phyloP scores from a whole-genome alignment of 1,140 invertebrate species.

The Pemphigus obesinymphae region DNA sequence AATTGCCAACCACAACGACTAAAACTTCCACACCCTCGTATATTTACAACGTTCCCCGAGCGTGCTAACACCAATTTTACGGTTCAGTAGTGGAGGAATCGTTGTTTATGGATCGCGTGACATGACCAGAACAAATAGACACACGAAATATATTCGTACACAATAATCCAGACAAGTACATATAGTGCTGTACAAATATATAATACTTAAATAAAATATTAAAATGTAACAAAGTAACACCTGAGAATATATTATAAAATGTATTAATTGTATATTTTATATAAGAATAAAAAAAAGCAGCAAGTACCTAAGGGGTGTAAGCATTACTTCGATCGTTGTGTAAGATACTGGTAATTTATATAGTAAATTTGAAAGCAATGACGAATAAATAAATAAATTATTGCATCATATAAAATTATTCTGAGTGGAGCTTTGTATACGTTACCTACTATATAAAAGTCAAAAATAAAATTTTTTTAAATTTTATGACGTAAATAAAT shows the following conservation, averaged over 20 bases:
- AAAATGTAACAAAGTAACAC: not conserved
- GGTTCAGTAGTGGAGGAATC: constrained; percentile 30
- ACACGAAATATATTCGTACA: not conserved
- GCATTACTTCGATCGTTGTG: too few species aligned
- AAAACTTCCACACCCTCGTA: constrained; percentile 12
- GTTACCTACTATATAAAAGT: too few species aligned
- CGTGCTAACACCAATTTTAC: constrained; percentile 38
- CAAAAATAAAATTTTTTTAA: too few species aligned
- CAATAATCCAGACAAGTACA: constrained; percentile 7
- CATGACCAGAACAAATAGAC: not conserved
- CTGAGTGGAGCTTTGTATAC: too few species aligned
- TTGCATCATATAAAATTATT: too few species aligned
- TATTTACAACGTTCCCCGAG: not conserved
- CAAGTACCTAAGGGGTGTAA: too few species aligned
- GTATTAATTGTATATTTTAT: too few species aligned
- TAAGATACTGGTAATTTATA: too few species aligned
- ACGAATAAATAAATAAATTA: too few species aligned
- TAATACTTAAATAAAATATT: not conserved
- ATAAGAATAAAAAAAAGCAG: too few species aligned
- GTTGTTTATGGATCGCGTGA: constrained; percentile 33
- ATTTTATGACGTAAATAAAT: too few species aligned
- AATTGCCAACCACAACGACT: constrained; percentile 34
- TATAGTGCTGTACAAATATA: not conserved
- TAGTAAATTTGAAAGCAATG: too few species aligned
- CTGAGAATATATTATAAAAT: not conserved